Evolutionary conservation across 2,888 invertebrate species (phyloP).

Genomic region (Thysanoteuthis rhombus): DNA sequence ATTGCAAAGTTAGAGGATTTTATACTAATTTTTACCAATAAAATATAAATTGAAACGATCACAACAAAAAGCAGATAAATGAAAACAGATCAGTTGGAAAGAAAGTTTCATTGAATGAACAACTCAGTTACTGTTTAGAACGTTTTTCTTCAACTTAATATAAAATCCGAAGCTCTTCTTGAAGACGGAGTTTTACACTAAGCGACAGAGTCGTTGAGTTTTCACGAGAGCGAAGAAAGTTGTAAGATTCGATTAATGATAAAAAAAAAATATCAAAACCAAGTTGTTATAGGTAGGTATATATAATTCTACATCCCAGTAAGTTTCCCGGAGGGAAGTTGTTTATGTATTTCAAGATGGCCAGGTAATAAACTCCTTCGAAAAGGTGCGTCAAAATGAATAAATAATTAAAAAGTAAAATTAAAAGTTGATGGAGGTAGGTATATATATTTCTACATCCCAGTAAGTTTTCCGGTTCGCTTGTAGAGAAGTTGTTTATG

Average conservation of each 20-base stretch:
- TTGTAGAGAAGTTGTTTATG: neutral
- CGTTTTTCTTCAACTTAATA: too few relatives aligned
- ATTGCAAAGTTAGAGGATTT: too few relatives aligned
- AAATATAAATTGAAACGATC: too few relatives aligned
- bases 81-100: too few relatives aligned
- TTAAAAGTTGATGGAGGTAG: too few relatives aligned
- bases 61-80: too few relatives aligned
- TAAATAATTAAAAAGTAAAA: too few relatives aligned
- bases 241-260: neutral
- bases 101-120: too few relatives aligned
- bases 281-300: neutral
- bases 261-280: neutral
- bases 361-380: neutral
- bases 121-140: too few relatives aligned
- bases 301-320: neutral
- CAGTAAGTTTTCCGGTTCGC: neutral
- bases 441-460: neutral
- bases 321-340: neutral
- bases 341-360: neutral
- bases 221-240: neutral
- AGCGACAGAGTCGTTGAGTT: neutral
- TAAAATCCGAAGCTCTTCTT: too few relatives aligned
- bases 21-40: too few relatives aligned
- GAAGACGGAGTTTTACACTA: neutral
- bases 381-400: neutral